Base-by-base conservation (phyloP, 2,797 vertebrate genomes). In the Labeo calbasu region DNA sequence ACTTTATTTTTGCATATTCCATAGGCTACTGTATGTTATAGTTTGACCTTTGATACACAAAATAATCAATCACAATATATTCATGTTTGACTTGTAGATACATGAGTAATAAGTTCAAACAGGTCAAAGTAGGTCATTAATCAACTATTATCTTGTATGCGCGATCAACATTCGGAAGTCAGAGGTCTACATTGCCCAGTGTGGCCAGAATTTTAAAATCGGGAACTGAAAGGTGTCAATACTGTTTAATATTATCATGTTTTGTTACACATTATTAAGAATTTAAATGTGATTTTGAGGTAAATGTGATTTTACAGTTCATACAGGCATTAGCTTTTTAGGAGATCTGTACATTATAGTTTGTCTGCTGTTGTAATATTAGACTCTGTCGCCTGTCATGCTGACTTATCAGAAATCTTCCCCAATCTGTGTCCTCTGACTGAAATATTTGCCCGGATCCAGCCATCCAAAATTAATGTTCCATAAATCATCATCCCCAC, bases 391-490 rank as follows among this genome's bases (percentile, higher is more conserved):
- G 21, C 69, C 46, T 85, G 77, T 83, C 76, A 17, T 78, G 83
- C 83, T 85, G 85, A 86, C 73, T 48, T 75, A 40, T 84, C 78
- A 84, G 72, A 85, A 87, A 86, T 85, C 32, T 83, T 51, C 48
- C 76, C 66, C 61, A 80, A 57, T 65, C 59, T 84, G 72, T 75
- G 55, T 85, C 81, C 75, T 77, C 75, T 82, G 68, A 66, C 80
- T 82, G 63, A 87, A 83, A 84, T 70, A 77, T 78, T 87, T 79
- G 36, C 82, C 50, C 23, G 7, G 82, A 81, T 81, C 77, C 79
- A 81, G 32, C 69, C 68, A 85, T 86, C 69, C 70, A 77, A 68
- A 86, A 84, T 86, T 36, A 84, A 87, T 87, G 84, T 83, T 73
- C 73, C 79, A 87, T 88, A 85, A 88, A 84, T 86, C 77, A 79